Percentiles rank a stretch among this genome's conserved stretches.
phyloP scores from a whole-genome alignment of 2,888 invertebrate genomes.

The Syrista parreyssii region DNA sequence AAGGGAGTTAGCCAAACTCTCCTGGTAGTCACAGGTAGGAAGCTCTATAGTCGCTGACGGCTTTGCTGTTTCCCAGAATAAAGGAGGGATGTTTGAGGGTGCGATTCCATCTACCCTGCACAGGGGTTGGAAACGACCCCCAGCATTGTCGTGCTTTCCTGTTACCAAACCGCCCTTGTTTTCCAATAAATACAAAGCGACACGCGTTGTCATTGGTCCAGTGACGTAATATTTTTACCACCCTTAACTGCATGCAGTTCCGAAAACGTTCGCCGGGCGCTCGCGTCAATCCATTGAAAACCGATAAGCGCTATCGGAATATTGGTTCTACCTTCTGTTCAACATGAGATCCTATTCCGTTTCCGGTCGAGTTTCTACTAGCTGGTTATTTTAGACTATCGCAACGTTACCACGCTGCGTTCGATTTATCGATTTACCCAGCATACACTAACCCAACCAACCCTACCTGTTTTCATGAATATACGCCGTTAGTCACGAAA shows the following conservation, averaged over 20 bases:
- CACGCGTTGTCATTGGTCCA: not conserved
- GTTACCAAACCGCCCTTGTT: conserved; percentile 64
- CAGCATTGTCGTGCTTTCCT: conserved; percentile 52
- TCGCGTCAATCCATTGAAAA: not conserved
- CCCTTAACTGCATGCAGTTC: not conserved
- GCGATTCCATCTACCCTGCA: conserved; percentile 31
- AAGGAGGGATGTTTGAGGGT: conserved; percentile 16
- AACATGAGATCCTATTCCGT: conserved; percentile 51
- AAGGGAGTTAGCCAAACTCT: not conserved
- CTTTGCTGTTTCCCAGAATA: not conserved
- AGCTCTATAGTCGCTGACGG: not conserved
- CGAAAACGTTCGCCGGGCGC: not conserved
- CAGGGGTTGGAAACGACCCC: conserved; percentile 52
- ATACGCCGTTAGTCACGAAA: conserved; percentile 24
- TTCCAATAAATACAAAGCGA: conserved; percentile 64
- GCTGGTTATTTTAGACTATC: conserved; percentile 28
- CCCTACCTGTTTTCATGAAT: not conserved
- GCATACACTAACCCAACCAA: not conserved
- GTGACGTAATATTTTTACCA: not conserved
- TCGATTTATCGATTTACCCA: conserved; percentile 50
- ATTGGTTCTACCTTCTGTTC: conserved; percentile 26
- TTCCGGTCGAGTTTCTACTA: conserved; percentile 60
- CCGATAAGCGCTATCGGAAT: conserved; percentile 12
- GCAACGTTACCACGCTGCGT: conserved; percentile 19
- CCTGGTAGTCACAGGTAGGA: not conserved